phyloP scores from a whole-genome alignment of 2,888 invertebrate genomes.

The Fragum whitleyi region DNA sequence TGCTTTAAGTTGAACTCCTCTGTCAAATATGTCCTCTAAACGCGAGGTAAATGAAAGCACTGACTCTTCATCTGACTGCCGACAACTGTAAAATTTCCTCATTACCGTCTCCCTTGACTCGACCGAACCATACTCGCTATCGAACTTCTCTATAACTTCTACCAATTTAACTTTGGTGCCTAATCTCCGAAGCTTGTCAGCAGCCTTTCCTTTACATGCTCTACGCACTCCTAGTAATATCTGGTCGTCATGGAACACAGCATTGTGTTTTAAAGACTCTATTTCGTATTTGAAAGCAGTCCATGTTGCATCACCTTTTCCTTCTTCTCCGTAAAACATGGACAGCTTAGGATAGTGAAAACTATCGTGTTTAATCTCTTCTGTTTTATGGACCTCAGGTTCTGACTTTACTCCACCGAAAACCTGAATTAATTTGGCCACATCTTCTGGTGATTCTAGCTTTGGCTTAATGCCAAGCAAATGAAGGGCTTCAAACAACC shows the following conservation, averaged over 20 bases:
- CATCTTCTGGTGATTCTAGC: neutral
- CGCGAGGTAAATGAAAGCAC: neutral
- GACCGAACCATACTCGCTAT: constrained; percentile 3
- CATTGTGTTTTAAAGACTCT: neutral
- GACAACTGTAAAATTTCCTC: constrained; percentile 23
- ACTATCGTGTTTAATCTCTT: neutral
- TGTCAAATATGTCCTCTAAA: constrained; percentile 2
- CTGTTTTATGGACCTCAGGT: neutral
- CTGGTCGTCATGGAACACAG: neutral
- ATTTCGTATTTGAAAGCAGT: constrained; percentile 23
- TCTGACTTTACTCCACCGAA: neutral
- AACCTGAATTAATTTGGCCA: neutral
- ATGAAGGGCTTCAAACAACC: too few species aligned
- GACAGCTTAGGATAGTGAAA: constrained; percentile 21
- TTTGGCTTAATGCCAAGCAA: neutral
- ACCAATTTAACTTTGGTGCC: neutral
- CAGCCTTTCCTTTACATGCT: neutral
- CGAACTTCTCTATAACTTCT: neutral
- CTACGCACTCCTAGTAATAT: neutral
- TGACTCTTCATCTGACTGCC: constrained; percentile 8
- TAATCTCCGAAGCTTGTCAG: constrained; percentile 16
- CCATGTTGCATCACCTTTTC: constrained; percentile 10
- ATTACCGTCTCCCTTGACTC: constrained; percentile 17
- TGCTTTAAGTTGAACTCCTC: constrained; percentile 3
- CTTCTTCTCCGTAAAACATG: constrained; percentile 29